Evolutionary conservation across 1,140 invertebrate species (phyloP).

Genomic region (Coboldia fuscipes): DNA sequence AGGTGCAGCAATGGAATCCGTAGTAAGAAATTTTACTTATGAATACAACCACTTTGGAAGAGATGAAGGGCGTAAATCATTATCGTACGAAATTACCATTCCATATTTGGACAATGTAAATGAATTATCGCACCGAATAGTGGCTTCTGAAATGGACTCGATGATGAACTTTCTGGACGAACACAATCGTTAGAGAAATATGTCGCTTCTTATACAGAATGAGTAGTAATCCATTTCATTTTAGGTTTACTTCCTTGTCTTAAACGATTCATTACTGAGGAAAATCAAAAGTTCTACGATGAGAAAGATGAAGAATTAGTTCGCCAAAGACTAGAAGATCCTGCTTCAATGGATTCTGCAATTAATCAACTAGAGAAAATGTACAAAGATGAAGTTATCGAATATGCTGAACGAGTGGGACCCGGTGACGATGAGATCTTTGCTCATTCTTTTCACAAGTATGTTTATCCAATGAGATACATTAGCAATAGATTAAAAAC

Average conservation of each 20-base stretch:
- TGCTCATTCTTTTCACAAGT: slow-evolving; percentile 53
- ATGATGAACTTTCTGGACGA: slow-evolving; percentile 19
- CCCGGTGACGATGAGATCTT: slow-evolving; percentile 58
- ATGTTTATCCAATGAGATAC: background rate
- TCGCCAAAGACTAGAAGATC: slow-evolving; percentile 24
- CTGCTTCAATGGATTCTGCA: slow-evolving; percentile 39
- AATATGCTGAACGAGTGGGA: slow-evolving; percentile 43
- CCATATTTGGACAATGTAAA: slow-evolving; percentile 19
- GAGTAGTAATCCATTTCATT: slow-evolving; percentile 8
- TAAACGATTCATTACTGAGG: slow-evolving; percentile 21
- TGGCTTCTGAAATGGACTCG: slow-evolving; percentile 20
- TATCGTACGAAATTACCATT: too few species aligned
- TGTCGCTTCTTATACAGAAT: background rate
- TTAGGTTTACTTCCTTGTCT: slow-evolving; percentile 16
- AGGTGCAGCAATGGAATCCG: too few species aligned
- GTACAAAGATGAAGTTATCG: slow-evolving; percentile 41
- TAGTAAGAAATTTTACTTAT: too few species aligned
- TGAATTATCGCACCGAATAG: slow-evolving; percentile 20
- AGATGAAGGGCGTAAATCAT: too few species aligned
- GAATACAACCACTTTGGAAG: too few species aligned
- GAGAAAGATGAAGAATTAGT: slow-evolving; percentile 24
- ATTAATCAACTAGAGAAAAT: slow-evolving; percentile 43
- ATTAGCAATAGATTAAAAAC: too few species aligned
- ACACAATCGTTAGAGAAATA: slow-evolving; percentile 17
- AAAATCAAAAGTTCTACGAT: slow-evolving; percentile 28